Percentiles rank a stretch among this genome's conserved stretches.
Evolutionary conservation across 2,888 invertebrate species (phyloP).

Genomic region (Caenorhabditis auriculariae): DNA sequence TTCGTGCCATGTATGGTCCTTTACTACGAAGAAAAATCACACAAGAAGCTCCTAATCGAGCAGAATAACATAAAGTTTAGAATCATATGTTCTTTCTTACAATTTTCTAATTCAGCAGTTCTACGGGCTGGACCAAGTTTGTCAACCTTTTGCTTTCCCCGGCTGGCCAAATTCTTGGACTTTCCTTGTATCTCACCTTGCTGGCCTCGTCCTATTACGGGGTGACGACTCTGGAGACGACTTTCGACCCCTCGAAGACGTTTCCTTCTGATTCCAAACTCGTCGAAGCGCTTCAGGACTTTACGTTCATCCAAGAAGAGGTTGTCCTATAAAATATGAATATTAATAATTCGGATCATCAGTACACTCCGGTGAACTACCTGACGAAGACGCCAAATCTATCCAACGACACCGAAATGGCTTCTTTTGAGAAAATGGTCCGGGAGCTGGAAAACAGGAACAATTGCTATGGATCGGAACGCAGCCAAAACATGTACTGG

Average conservation of each 20-base stretch:
- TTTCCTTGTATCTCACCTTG: conserved; percentile 34
- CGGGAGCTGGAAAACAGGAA: conserved; percentile 34
- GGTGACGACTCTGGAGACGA: conserved; percentile 39
- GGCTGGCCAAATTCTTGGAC: conserved; percentile 26
- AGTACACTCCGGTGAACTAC: conserved; percentile 56
- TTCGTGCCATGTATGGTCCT: conserved; percentile 48
- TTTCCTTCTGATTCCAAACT: conserved; percentile 54
- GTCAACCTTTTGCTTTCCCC: conserved; percentile 26
- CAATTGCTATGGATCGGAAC: conserved; percentile 32
- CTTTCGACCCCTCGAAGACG: conserved; percentile 57
- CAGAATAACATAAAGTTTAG: too few relatives aligned
- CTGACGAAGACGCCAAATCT: conserved; percentile 49
- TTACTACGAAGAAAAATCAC: conserved; percentile 31
- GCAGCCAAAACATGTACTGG: conserved; percentile 42
- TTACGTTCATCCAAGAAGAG: conserved; percentile 44
- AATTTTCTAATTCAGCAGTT: background rate
- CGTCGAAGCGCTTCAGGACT: conserved; percentile 35
- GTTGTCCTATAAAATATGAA: too few relatives aligned
- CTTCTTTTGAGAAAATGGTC: conserved; percentile 37
- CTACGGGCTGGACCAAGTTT: conserved; percentile 17
- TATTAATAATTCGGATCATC: too few relatives aligned
- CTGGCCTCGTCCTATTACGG: conserved; percentile 39
- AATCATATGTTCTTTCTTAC: too few relatives aligned
- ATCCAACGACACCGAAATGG: conserved; percentile 24
- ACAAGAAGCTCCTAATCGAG: background rate